Evolutionary conservation across 2,797 vertebrate species (phyloP).

Genomic region (Sebastes goodei): DNA sequence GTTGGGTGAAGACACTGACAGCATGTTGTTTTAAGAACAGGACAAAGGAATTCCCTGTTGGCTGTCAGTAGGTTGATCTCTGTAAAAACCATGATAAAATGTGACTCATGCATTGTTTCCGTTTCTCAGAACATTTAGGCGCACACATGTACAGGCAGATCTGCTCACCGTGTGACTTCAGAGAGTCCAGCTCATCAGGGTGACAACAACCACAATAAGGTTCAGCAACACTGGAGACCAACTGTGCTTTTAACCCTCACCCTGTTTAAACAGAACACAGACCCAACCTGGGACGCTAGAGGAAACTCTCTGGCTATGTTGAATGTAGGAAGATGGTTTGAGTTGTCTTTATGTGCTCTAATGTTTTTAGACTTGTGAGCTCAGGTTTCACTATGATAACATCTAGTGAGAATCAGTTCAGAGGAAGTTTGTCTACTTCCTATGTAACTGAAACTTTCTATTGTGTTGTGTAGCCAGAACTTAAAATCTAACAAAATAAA

Average conservation of each 20-base stretch:
- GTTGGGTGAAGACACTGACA: conserved; percentile 12
- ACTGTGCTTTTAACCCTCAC: not conserved
- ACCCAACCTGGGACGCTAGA: not conserved
- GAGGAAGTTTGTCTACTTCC: no score
- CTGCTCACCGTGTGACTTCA: not conserved
- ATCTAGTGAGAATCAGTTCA: no score
- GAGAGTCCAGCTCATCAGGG: not conserved
- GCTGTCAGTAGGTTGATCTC: not conserved
- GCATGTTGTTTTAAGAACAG: conserved; percentile 26
- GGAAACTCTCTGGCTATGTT: no score
- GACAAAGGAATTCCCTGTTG: not conserved
- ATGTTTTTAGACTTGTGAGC: no score
- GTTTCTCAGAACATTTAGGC: not conserved
- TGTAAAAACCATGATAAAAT: not conserved
- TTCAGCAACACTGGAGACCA: conserved; percentile 1
- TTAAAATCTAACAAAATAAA: no score
- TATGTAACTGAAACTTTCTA: no score
- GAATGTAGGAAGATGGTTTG: no score
- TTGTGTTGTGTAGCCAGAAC: no score
- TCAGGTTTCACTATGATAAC: no score
- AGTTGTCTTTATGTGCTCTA: no score
- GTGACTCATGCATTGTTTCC: not conserved
- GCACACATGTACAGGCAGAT: not conserved
- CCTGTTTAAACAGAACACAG: not conserved
- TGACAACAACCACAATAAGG: conserved; percentile 9